Evolutionary conservation across 2,888 invertebrate species (phyloP).

Genomic region (Oxytorus armatus): DNA sequence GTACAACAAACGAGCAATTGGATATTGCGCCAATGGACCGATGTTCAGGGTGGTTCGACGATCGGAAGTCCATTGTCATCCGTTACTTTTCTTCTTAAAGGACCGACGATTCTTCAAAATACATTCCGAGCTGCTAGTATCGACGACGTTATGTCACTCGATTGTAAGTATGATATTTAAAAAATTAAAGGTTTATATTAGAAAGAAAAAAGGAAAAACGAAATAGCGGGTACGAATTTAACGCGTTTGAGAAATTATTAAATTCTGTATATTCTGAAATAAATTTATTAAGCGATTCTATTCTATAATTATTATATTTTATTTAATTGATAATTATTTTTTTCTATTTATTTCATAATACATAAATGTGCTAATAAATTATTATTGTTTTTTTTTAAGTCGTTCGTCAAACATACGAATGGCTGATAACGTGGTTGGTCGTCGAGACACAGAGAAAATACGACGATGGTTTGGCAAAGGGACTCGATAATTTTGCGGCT

Average conservation of each 20-base stretch:
- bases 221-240: neutral
- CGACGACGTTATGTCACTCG: constrained; percentile 80
- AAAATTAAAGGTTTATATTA: neutral
- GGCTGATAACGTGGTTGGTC: constrained; percentile 93
- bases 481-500: constrained; percentile 90
- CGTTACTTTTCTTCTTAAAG: constrained; percentile 88
- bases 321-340: too few relatives aligned
- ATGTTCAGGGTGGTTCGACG: constrained; percentile 83
- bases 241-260: too few relatives aligned
- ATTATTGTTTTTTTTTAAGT: constrained; percentile 84
- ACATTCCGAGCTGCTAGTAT: constrained; percentile 80
- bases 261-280: too few relatives aligned
- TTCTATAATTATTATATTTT: too few relatives aligned
- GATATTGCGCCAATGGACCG: constrained; percentile 89
- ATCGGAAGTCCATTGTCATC: constrained; percentile 90
- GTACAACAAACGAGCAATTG: constrained; percentile 96
- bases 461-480: constrained; percentile 85
- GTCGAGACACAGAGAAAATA: constrained; percentile 89
- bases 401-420: constrained; percentile 90
- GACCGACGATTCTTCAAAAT: constrained; percentile 84
- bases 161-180: constrained; percentile 79
- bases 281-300: too few relatives aligned
- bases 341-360: constrained; percentile 3
- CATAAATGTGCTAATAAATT: neutral
- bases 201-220: too few relatives aligned